These are phyloP conservation scores for Andricus grossulariae DNA, from an alignment of 1,140 invertebrate genomes.

Conservation along the genomic window DNA sequence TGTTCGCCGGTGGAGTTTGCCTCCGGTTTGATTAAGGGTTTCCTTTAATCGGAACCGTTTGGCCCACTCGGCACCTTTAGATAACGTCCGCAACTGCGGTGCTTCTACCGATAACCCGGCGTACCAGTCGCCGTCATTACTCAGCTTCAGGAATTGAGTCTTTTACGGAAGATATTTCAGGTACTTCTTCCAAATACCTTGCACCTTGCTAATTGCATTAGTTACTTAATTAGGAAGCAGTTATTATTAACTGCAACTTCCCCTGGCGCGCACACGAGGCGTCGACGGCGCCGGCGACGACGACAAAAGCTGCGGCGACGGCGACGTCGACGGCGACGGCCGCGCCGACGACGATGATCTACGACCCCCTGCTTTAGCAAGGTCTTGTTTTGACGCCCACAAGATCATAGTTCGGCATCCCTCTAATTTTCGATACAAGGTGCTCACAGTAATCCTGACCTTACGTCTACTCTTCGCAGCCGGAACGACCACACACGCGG, in stretches of 20 bases:
- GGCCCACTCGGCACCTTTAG: background rate
- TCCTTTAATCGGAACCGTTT: constrained; percentile 41
- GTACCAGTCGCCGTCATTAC: background rate
- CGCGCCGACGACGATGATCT: constrained; percentile 32
- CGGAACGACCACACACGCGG: constrained; percentile 47
- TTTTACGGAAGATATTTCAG: no score
- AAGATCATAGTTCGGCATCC: constrained; percentile 34
- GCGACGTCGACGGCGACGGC: constrained; percentile 36
- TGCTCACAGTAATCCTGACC: constrained; percentile 31
- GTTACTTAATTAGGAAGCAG: background rate
- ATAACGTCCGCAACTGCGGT: background rate
- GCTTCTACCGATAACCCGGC: background rate
- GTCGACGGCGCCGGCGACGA: constrained; percentile 28
- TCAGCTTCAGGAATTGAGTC: no score
- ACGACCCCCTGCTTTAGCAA: constrained; percentile 22
- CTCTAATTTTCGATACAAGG: constrained; percentile 16
- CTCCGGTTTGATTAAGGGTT: background rate
- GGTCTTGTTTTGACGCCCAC: constrained; percentile 2
- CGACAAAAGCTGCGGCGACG: constrained; percentile 33
- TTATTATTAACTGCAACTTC: constrained; percentile 21
- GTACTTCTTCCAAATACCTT: background rate
- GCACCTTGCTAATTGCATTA: background rate
- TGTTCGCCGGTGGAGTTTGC: constrained; percentile 79
- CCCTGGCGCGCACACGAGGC: background rate
- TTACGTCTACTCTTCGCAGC: constrained; percentile 34